Evolutionary conservation across 2,888 invertebrate genomes (phyloP).

Genomic region (Pristionchus japonicus): DNA sequence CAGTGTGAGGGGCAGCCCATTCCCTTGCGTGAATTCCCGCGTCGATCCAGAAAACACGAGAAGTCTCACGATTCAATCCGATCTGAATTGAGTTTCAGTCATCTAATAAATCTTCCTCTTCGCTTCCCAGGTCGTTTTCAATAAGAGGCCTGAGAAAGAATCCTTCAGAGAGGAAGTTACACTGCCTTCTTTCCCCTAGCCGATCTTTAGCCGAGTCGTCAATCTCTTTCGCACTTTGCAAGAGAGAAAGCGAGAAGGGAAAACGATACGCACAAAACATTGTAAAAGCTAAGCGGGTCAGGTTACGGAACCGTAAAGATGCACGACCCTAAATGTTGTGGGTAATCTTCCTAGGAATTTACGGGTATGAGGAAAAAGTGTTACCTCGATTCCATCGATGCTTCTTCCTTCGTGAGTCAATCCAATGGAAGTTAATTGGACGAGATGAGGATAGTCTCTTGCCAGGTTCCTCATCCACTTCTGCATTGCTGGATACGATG

Average conservation of each 20-base stretch:
- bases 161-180: conserved; percentile 18
- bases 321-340: neutral
- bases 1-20: conserved; percentile 75
- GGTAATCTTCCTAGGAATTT: neutral
- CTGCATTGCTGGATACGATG: conserved; percentile 63
- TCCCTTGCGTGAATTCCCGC: conserved; percentile 74
- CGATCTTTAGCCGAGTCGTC: neutral
- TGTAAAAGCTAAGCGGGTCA: conserved; percentile 2
- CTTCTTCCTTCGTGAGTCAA: conserved; percentile 70
- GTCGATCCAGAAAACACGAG: conserved; percentile 73
- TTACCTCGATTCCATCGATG: conserved; percentile 72
- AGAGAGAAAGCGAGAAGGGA: neutral
- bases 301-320: neutral
- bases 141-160: neutral
- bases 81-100: conserved; percentile 61
- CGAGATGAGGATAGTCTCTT: conserved; percentile 63
- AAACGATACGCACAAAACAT: neutral
- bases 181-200: neutral
- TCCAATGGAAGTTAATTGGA: conserved; percentile 71
- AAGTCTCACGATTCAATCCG: conserved; percentile 55
- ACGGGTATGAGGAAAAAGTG: neutral
- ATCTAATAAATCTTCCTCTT: neutral
- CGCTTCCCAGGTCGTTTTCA: neutral
- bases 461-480: conserved; percentile 71
- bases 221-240: neutral